phyloP scores from a whole-genome alignment of 1,140 invertebrate genomes.

The Drosophila nigrodunni region DNA sequence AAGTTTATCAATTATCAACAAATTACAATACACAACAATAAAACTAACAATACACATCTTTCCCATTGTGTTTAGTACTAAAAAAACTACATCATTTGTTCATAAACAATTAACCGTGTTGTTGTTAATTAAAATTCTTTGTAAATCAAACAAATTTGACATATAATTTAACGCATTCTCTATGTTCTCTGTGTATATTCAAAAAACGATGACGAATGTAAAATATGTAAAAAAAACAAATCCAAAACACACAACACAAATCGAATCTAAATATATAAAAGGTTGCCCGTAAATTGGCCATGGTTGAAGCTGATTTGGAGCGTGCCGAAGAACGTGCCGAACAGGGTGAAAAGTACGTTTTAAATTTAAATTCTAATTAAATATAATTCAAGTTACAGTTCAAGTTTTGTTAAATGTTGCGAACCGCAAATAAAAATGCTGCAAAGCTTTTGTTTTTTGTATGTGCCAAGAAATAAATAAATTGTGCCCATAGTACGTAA shows the following conservation, averaged over 20 bases:
- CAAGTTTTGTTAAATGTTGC: conserved; percentile 36
- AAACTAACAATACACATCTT: conserved; percentile 20
- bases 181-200: conserved; percentile 60
- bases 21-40: neutral
- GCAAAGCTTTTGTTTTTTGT: conserved; percentile 32
- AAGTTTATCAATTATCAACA: conserved; percentile 15
- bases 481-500: conserved; percentile 43
- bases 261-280: conserved; percentile 85
- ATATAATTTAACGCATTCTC: conserved; percentile 68
- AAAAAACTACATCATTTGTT: conserved; percentile 16
- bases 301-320: conserved; percentile 99
- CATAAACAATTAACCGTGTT: conserved; percentile 5
- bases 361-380: conserved; percentile 7
- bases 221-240: conserved; percentile 44
- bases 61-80: conserved; percentile 31
- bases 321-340: conserved; percentile 99
- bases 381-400: conserved; percentile 16
- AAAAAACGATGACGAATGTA: conserved; percentile 44
- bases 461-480: conserved; percentile 35
- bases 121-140: conserved; percentile 34
- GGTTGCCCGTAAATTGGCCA: conserved; percentile 99
- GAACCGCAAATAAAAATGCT: conserved; percentile 38
- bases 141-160: conserved; percentile 23
- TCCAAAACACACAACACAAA: conserved; percentile 40
- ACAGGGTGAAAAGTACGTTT: conserved; percentile 99